Evolutionary conservation across 2,113 vertebrate genomes (phyloP).

Genomic region (Charina bottae): DNA sequence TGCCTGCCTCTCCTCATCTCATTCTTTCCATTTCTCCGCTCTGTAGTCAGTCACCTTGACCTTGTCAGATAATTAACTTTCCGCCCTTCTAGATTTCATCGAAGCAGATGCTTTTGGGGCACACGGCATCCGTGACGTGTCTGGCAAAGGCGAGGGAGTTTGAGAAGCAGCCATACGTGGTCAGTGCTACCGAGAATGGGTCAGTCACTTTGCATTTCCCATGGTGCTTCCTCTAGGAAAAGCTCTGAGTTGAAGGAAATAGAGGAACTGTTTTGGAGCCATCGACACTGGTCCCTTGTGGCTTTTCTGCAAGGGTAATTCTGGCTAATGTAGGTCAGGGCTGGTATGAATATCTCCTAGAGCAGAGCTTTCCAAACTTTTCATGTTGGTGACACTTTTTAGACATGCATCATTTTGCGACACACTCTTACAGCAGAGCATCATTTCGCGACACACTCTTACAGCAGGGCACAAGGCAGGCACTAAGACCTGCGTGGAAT

Average conservation of each 20-base stretch:
- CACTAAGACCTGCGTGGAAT: no score
- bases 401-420: no score
- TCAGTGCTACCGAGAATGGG: conserved; percentile 82
- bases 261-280: background rate
- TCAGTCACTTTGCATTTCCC: conserved; percentile 63
- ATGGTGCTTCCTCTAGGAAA: background rate
- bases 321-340: background rate
- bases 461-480: no score
- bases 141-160: conserved; percentile 82
- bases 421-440: no score
- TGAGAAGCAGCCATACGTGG: conserved; percentile 79
- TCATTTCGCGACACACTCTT: no score
- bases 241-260: background rate
- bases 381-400: no score
- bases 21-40: background rate
- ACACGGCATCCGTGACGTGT: conserved; percentile 77
- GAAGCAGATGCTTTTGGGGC: conserved; percentile 80
- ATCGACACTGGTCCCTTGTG: background rate
- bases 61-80: background rate
- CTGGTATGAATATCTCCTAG: background rate
- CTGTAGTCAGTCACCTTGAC: background rate
- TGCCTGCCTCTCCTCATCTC: background rate
- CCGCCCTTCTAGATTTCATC: conserved; percentile 74
- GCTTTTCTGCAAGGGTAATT: background rate
- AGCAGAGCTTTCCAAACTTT: no score